Conservation (phyloP, 1,140 invertebrate genomes). For the Diachasma alloeum region DNA sequence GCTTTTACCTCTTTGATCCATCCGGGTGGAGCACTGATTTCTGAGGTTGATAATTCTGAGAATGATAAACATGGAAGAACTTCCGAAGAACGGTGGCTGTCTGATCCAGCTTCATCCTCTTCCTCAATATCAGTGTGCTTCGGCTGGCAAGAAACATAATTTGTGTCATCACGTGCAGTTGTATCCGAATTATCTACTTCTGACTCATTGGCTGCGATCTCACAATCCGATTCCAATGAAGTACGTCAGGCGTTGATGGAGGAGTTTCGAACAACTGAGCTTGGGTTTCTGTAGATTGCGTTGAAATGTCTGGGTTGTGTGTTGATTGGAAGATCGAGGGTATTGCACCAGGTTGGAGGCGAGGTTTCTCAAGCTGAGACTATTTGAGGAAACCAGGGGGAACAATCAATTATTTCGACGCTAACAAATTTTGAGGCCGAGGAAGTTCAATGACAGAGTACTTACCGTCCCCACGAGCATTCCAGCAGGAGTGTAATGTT, state of each 20-base stretch:
- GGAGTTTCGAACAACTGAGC: not conserved
- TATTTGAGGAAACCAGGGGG: not conserved
- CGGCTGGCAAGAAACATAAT: too few relatives aligned
- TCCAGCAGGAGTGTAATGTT: not conserved
- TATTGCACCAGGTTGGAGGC: not conserved
- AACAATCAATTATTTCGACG: too few relatives aligned
- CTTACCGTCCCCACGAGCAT: constrained; percentile 5
- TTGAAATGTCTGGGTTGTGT: not conserved
- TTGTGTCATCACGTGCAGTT: too few relatives aligned
- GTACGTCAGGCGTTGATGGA: not conserved
- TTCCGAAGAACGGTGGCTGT: not conserved
- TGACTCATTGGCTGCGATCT: not conserved
- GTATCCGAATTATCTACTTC: not conserved
- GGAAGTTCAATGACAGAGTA: not conserved
- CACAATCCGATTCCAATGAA: not conserved
- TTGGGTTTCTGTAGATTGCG: too few relatives aligned
- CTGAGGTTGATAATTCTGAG: too few relatives aligned
- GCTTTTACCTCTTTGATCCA: too few relatives aligned
- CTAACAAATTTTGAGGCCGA: too few relatives aligned
- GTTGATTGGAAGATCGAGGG: constrained; percentile 13
- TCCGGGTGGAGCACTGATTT: too few relatives aligned
- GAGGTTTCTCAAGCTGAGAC: not conserved
- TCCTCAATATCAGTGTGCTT: too few relatives aligned
- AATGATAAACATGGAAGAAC: not conserved
- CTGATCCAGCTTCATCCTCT: too few relatives aligned